phyloP scores from a whole-genome alignment of 2,113 vertebrate genomes.

The Gymnogyps californianus region DNA sequence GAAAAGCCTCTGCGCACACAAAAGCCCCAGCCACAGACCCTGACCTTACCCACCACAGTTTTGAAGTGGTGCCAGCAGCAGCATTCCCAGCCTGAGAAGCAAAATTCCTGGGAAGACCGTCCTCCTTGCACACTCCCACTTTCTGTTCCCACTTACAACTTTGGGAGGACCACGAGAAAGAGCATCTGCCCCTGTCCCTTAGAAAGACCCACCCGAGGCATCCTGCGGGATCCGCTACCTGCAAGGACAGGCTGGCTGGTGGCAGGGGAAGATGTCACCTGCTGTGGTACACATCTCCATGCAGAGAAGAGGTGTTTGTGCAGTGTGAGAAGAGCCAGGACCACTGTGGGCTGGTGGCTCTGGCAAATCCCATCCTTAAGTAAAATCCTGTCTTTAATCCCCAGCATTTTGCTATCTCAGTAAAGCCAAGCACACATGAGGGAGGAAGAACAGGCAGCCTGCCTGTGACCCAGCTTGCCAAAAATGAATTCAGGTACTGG shows the following conservation, averaged over 20 bases:
- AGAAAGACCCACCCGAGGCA: background rate
- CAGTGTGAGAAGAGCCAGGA: background rate
- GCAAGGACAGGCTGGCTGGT: background rate
- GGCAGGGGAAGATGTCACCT: background rate
- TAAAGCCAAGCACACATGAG: background rate
- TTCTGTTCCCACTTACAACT: background rate
- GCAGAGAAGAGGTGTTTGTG: background rate
- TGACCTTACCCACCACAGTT: fast-evolving
- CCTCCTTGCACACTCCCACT: background rate
- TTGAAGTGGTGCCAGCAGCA: background rate
- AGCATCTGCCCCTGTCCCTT: background rate
- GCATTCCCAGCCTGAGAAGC: background rate
- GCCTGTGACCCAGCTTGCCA: background rate
- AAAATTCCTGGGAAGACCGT: background rate
- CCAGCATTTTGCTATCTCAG: background rate
- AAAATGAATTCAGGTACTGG: background rate
- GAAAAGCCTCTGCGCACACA: fast-evolving
- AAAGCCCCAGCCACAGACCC: fast-evolving
- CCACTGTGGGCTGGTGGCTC: background rate
- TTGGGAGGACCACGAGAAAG: background rate
- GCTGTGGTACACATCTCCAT: background rate
- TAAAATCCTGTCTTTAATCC: background rate
- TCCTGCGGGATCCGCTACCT: background rate
- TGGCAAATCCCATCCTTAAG: background rate
- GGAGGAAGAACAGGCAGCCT: background rate